Conservation (phyloP, 2,888 invertebrate genomes). For the Lochmaea capreae region DNA sequence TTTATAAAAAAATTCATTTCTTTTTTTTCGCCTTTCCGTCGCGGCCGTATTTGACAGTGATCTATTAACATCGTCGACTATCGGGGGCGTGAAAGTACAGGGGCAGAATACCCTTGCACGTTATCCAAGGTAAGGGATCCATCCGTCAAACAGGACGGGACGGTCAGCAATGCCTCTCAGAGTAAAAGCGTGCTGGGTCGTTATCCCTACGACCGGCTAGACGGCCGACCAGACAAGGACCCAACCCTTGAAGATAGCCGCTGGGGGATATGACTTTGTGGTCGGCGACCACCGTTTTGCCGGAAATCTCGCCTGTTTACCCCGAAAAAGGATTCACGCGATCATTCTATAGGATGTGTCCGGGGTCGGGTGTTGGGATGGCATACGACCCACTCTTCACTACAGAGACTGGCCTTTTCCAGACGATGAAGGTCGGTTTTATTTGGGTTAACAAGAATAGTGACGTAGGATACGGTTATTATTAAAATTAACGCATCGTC, state of each 20-base stretch:
- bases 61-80: slow-evolving; percentile 50
- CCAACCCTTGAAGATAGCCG: slow-evolving; percentile 53
- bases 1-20: not conserved
- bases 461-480: slow-evolving; percentile 55
- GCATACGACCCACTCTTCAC: slow-evolving; percentile 8
- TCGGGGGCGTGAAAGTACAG: slow-evolving; percentile 49
- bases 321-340: slow-evolving; percentile 61
- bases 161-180: slow-evolving; percentile 46
- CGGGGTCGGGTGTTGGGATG: slow-evolving; percentile 14
- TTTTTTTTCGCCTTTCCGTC: slow-evolving; percentile 30
- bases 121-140: slow-evolving; percentile 60
- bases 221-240: slow-evolving; percentile 57
- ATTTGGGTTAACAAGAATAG: slow-evolving; percentile 54
- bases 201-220: slow-evolving; percentile 56
- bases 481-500: slow-evolving; percentile 34
- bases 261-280: slow-evolving; percentile 60
- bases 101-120: slow-evolving; percentile 52
- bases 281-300: slow-evolving; percentile 51
- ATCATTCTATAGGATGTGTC: slow-evolving; percentile 41
- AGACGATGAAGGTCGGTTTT: slow-evolving; percentile 53
- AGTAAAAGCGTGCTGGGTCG: slow-evolving; percentile 46
- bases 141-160: slow-evolving; percentile 50
- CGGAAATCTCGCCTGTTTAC: slow-evolving; percentile 58
- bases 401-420: slow-evolving; percentile 28
- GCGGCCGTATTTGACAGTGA: slow-evolving; percentile 48